These are phyloP conservation scores for Himalopsyche tibetana DNA, from an alignment of 2,888 invertebrate genomes.

Conservation along the genomic window DNA sequence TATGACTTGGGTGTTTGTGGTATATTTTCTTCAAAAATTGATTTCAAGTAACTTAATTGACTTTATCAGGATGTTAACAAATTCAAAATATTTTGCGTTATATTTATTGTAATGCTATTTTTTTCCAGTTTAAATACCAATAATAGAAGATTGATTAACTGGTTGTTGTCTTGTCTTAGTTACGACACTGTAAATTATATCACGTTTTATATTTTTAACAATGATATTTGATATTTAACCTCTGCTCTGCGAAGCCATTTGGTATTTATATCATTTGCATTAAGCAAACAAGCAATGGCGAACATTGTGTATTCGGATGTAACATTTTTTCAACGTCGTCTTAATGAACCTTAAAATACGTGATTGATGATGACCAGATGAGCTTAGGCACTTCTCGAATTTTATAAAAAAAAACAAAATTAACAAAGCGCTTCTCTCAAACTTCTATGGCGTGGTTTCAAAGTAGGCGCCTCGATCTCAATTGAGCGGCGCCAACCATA, in stretches of 20 bases:
- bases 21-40: too few species aligned
- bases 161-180: too few species aligned
- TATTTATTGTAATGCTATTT: too few species aligned
- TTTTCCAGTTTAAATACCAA: too few species aligned
- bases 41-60: too few species aligned
- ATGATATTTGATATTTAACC: conserved; percentile 12
- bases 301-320: conserved; percentile 13
- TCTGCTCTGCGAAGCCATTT: neutral
- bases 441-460: neutral
- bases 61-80: too few species aligned
- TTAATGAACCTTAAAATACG: conserved; percentile 40
- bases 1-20: too few species aligned
- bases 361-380: conserved; percentile 20
- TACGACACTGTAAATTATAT: too few species aligned
- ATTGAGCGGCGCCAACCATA: conserved; percentile 10
- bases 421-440: neutral
- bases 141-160: too few species aligned
- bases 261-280: neutral
- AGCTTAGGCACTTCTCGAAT: conserved; percentile 17
- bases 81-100: too few species aligned
- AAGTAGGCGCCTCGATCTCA: conserved; percentile 19
- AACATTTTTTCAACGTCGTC: conserved; percentile 27
- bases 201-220: neutral
- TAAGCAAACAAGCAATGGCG: neutral
- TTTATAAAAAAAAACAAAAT: conserved; percentile 7